Evolutionary conservation across 1,140 invertebrate species (phyloP).

Genomic region (Catajapyx aquilonaris): DNA sequence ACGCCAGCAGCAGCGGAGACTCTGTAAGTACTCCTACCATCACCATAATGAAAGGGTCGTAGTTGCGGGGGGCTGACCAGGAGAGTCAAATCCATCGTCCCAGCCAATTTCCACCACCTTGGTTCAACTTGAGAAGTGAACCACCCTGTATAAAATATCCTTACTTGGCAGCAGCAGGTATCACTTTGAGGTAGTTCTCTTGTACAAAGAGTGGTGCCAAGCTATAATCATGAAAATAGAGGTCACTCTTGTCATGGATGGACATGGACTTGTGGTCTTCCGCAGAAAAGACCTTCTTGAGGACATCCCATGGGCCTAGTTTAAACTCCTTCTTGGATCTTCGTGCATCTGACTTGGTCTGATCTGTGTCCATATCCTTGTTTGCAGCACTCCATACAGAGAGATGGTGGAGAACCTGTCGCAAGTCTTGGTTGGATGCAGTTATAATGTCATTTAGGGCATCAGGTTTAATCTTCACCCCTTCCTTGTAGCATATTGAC

Average conservation of each 20-base stretch:
- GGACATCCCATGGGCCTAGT: constrained; percentile 82
- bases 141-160: no score
- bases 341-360: constrained; percentile 27
- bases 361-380: constrained; percentile 21
- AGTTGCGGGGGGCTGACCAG: no score
- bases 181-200: constrained; percentile 78
- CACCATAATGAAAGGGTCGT: no score
- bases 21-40: no score
- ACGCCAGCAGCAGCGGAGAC: no score
- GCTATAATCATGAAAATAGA: constrained; percentile 96
- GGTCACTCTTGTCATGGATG: constrained; percentile 62
- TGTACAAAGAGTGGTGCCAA: constrained; percentile 89
- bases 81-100: no score
- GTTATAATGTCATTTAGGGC: constrained; percentile 63
- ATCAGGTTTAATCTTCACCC: constrained; percentile 54
- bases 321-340: constrained; percentile 47
- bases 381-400: constrained; percentile 44
- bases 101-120: no score
- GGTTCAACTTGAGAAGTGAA: no score
- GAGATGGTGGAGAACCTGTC: constrained; percentile 78
- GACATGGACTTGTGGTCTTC: constrained; percentile 63
- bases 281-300: constrained; percentile 66
- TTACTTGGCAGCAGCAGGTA: constrained; percentile 42
- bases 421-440: constrained; percentile 76
- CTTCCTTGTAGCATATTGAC: constrained; percentile 80